Evolutionary conservation across 2,888 invertebrate species (phyloP).

Genomic region (Pristionchus exspectatus): DNA sequence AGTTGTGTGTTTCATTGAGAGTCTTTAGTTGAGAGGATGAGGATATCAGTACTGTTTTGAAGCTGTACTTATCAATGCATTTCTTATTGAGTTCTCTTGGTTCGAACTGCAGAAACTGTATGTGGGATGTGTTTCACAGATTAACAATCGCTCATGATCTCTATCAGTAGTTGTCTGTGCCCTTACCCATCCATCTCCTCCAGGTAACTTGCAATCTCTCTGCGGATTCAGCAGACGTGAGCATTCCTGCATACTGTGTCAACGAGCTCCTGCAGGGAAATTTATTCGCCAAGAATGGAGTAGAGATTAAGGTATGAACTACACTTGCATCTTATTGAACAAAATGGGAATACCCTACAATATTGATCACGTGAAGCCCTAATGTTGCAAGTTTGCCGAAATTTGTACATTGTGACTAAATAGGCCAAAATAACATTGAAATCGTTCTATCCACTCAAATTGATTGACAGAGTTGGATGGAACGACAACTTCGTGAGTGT

Average conservation of each 20-base stretch:
- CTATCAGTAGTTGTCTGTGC: not conserved
- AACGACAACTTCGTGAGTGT: conserved; percentile 56
- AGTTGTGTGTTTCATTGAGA: not conserved
- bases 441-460: too few species aligned
- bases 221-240: conserved; percentile 25
- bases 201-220: conserved; percentile 51
- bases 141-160: too few species aligned
- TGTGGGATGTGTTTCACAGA: too few species aligned
- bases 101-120: too few species aligned
- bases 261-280: conserved; percentile 42
- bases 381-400: not conserved
- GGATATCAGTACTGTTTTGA: not conserved
- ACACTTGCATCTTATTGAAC: not conserved
- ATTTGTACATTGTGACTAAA: not conserved
- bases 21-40: not conserved
- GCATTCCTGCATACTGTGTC: conserved; percentile 46
- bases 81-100: not conserved
- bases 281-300: conserved; percentile 36
- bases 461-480: conserved; percentile 57
- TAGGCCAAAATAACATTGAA: not conserved
- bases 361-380: not conserved
- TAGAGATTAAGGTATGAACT: conserved; percentile 25
- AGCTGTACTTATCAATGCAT: not conserved
- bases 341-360: not conserved
- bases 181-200: not conserved